phyloP scores from a whole-genome alignment of 2,797 vertebrate genomes.

The Diglossa cyanea region DNA sequence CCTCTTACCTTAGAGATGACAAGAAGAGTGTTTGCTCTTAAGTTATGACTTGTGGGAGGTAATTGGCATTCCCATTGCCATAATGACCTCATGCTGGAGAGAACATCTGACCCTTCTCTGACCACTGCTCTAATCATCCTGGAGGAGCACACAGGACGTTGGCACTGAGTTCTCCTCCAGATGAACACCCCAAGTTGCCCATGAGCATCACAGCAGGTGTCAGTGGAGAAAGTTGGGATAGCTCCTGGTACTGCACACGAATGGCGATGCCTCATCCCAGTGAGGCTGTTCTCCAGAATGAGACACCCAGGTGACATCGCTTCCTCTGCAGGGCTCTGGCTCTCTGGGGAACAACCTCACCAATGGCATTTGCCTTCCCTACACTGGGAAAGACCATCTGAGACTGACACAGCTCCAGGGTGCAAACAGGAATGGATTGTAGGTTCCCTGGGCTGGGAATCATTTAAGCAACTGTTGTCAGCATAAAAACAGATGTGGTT shows the following conservation, averaged over 20 bases:
- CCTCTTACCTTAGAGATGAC: neutral
- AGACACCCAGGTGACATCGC: neutral
- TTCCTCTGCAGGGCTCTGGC: neutral
- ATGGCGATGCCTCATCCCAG: neutral
- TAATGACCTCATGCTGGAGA: neutral
- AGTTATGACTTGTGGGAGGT: neutral
- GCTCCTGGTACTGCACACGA: neutral
- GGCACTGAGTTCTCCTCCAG: neutral
- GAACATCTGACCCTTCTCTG: neutral
- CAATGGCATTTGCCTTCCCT: neutral
- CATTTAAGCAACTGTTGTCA: neutral
- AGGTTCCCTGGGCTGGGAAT: neutral
- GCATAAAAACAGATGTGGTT: neutral
- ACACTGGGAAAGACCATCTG: accelerated
- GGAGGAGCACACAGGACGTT: accelerated
- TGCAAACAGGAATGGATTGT: neutral
- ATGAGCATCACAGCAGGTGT: neutral
- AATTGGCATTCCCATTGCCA: neutral
- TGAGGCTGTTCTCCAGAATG: neutral
- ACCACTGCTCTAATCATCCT: neutral
- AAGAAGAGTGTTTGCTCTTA: neutral
- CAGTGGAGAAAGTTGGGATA: neutral
- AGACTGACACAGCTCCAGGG: neutral
- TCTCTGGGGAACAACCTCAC: neutral
- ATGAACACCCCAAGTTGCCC: neutral